These are phyloP conservation scores for Muschampia plurimacula DNA, from an alignment of 2,888 invertebrate species.

Conservation along the genomic window DNA sequence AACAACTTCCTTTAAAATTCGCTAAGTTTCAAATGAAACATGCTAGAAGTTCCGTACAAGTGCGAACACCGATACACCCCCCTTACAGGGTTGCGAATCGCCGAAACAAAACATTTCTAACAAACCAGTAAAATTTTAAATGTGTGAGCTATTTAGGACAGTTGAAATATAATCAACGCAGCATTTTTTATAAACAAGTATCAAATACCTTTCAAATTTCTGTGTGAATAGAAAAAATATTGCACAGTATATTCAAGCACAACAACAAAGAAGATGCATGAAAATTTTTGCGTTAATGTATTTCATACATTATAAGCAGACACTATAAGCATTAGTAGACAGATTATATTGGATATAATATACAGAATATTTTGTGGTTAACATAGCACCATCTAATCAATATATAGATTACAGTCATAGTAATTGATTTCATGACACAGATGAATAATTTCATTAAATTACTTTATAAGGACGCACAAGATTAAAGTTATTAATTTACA, in stretches of 20 bases:
- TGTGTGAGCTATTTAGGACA: conserved; percentile 41
- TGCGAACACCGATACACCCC: conserved; percentile 39
- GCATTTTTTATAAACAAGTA: conserved; percentile 10
- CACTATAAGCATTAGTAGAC: conserved; percentile 26
- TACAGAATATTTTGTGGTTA: conserved; percentile 33
- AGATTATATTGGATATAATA: conserved; percentile 31
- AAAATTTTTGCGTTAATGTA: conserved; percentile 21
- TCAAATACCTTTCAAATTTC: not conserved
- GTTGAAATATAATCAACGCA: conserved; percentile 14
- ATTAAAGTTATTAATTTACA: conserved; percentile 30
- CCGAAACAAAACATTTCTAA: conserved; percentile 37
- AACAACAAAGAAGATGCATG: not conserved
- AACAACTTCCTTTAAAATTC: conserved; percentile 58
- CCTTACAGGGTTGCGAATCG: conserved; percentile 39
- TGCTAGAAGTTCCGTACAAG: conserved; percentile 38
- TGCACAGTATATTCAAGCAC: conserved; percentile 12
- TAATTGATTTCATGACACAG: conserved; percentile 33
- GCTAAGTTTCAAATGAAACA: conserved; percentile 44
- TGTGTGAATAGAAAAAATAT: conserved; percentile 1
- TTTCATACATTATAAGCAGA: conserved; percentile 14
- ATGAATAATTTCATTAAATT: conserved; percentile 33
- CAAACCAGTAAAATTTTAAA: conserved; percentile 30
- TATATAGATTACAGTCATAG: conserved; percentile 22
- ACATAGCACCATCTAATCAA: conserved; percentile 37
- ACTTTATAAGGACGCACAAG: conserved; percentile 30